Evolutionary conservation across 2,888 invertebrate genomes (phyloP).

Genomic region (Tortricodes alternella): DNA sequence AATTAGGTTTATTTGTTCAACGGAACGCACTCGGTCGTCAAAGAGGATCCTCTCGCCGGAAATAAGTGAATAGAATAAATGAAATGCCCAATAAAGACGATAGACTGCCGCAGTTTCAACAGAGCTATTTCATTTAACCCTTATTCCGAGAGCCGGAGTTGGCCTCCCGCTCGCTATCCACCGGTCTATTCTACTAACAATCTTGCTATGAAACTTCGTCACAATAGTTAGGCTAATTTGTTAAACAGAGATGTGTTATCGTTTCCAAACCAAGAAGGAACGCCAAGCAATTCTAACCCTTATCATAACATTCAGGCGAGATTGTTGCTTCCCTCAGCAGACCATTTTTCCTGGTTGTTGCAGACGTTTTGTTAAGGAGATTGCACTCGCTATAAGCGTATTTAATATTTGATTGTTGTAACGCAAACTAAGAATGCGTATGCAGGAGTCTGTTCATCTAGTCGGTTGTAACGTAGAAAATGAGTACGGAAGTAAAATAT

Average conservation of each 20-base stretch:
- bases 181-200: conserved; percentile 7
- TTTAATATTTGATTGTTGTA: conserved; percentile 18
- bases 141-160: conserved; percentile 18
- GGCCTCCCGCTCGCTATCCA: background rate
- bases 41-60: conserved; percentile 67
- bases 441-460: background rate
- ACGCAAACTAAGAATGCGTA: background rate
- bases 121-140: conserved; percentile 37
- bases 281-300: background rate
- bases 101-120: conserved; percentile 65
- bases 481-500: too few species aligned
- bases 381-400: conserved; percentile 13
- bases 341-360: conserved; percentile 13
- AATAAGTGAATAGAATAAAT: conserved; percentile 78
- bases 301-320: background rate
- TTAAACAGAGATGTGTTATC: background rate
- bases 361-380: conserved; percentile 22
- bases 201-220: background rate
- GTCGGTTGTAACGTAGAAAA: too few species aligned
- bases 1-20: conserved; percentile 72
- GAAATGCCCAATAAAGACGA: conserved; percentile 75
- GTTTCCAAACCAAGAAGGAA: background rate
- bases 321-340: conserved; percentile 10
- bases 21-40: conserved; percentile 74
- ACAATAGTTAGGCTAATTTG: conserved; percentile 6